Evolutionary conservation across 2,797 vertebrate species (phyloP).

Genomic region (Ctenopoma kingsleyae): DNA sequence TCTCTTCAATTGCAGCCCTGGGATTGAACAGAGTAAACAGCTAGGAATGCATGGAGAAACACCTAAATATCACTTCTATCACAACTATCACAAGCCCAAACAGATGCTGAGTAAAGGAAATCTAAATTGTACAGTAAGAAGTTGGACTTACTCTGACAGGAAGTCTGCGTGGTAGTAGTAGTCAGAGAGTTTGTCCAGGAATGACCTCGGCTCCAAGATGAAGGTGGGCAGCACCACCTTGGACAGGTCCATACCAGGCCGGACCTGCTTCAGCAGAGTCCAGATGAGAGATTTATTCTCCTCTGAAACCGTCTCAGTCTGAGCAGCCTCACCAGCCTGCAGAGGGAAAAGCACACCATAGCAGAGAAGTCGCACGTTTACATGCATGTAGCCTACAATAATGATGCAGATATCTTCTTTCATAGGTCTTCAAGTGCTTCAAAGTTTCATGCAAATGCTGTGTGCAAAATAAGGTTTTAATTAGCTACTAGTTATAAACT

Average conservation of each 20-base stretch:
- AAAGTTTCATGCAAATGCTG: neutral
- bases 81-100: too few species aligned
- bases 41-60: too few species aligned
- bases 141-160: constrained; percentile 91
- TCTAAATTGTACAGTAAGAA: too few species aligned
- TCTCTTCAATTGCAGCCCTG: constrained; percentile 96
- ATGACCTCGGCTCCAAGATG: constrained; percentile 96
- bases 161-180: constrained; percentile 99
- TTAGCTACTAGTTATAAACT: neutral
- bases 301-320: constrained; percentile 98
- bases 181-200: constrained; percentile 98
- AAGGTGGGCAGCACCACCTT: constrained; percentile 98
- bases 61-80: too few species aligned
- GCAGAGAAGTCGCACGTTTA: neutral
- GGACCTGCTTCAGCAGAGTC: constrained; percentile 97
- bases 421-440: neutral
- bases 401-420: neutral
- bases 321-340: constrained; percentile 95
- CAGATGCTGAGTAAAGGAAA: too few species aligned
- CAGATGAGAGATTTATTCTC: constrained; percentile 99
- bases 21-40: neutral
- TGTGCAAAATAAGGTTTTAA: constrained; percentile 15
- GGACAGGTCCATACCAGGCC: constrained; percentile 97
- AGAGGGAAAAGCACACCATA: constrained; percentile 2
- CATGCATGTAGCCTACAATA: neutral